A percentile compares a stretch with the other conserved stretches of the same genome.
Evolutionary conservation across 2,797 vertebrate genomes (phyloP).

Genomic region (Steatocranus sp.): DNA sequence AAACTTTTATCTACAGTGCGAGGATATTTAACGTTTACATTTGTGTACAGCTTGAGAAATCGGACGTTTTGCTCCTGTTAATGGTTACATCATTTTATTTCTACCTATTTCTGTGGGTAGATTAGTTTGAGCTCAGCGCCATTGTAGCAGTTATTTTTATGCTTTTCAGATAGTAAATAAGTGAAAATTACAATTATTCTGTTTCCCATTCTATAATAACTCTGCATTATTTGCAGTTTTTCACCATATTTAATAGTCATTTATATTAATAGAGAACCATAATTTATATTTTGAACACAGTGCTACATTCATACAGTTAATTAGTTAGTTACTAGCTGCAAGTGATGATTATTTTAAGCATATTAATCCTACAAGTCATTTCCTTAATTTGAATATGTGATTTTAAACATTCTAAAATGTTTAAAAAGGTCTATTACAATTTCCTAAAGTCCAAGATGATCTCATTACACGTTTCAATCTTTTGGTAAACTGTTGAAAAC

Average conservation of each 20-base stretch:
- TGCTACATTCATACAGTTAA: background rate
- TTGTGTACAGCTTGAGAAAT: background rate
- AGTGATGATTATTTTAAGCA: background rate
- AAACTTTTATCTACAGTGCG: background rate
- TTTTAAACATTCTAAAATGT: background rate
- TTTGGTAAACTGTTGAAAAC: background rate
- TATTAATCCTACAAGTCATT: background rate
- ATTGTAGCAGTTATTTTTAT: background rate
- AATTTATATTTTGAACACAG: background rate
- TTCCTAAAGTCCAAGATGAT: background rate
- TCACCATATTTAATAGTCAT: background rate
- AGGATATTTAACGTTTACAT: background rate
- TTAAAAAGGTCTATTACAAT: background rate
- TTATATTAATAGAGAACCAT: background rate
- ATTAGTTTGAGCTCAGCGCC: background rate
- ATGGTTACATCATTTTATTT: background rate
- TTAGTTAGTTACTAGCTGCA: background rate
- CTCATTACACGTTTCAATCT: background rate
- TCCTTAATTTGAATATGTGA: background rate
- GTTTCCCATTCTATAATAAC: background rate
- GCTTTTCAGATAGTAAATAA: background rate
- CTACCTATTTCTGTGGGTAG: background rate
- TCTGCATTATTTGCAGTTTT: background rate
- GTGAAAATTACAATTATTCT: background rate
- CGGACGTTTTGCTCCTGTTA: background rate